Evolutionary conservation across 1,140 invertebrate genomes (phyloP).

Genomic region (Pachypsylla venusta): DNA sequence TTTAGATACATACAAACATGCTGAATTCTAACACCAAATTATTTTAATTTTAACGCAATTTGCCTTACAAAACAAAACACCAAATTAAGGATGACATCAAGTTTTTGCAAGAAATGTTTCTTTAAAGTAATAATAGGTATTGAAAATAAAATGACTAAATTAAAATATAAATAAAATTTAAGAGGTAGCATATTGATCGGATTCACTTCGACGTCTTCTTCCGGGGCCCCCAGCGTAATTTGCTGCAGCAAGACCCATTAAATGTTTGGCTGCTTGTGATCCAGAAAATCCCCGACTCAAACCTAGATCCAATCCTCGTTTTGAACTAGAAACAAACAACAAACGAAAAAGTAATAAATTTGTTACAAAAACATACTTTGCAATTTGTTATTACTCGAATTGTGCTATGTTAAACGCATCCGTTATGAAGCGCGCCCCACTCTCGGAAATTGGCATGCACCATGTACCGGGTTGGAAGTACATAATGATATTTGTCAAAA

Average conservation of each 20-base stretch:
- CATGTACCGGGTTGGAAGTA: no score
- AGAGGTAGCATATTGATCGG: slow-evolving; percentile 12
- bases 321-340: slow-evolving; percentile 41
- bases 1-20: no score
- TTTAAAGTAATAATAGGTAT: neutral
- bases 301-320: slow-evolving; percentile 64
- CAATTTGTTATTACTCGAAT: no score
- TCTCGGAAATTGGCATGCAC: no score
- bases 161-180: slow-evolving; percentile 11
- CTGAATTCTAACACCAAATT: no score
- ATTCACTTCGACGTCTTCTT: slow-evolving; percentile 47
- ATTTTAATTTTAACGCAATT: no score
- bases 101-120: neutral
- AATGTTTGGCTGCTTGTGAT: slow-evolving; percentile 71
- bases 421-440: no score
- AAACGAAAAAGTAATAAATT: neutral
- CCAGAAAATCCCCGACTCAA: slow-evolving; percentile 73
- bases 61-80: no score
- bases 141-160: slow-evolving; percentile 5
- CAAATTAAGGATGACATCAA: no score
- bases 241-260: slow-evolving; percentile 72
- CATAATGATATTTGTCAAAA: no score
- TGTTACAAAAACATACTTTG: neutral
- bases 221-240: slow-evolving; percentile 75
- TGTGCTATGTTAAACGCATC: no score